Conservation (phyloP, 2,113 vertebrate genomes). For the Melanerpes formicivorus region DNA sequence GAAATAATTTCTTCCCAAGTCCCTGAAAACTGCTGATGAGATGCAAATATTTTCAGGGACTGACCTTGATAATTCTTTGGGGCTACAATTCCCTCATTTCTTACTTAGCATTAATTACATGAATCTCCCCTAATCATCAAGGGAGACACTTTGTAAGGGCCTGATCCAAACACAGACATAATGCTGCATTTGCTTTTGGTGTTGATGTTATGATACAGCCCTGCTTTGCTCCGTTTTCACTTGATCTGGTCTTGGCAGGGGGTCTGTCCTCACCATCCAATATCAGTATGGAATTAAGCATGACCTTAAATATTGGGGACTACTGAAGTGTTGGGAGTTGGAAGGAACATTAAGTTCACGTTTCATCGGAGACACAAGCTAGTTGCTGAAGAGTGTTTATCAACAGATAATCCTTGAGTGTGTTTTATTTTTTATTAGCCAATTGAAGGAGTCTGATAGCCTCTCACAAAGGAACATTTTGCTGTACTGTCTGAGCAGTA, state of each 20-base stretch:
- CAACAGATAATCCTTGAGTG: neutral
- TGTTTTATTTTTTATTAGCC: neutral
- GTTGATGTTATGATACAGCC: neutral
- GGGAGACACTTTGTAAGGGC: neutral
- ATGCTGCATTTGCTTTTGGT: neutral
- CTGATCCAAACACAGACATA: neutral
- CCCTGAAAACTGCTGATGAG: neutral
- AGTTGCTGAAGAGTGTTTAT: neutral
- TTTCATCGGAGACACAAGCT: neutral
- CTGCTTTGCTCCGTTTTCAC: neutral
- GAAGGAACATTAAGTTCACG: neutral
- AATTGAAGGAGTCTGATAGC: neutral
- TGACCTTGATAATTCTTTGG: neutral
- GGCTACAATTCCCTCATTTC: fast-evolving
- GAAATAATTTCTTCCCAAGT: neutral
- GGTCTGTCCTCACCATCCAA: neutral
- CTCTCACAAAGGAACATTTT: neutral
- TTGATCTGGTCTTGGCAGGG: neutral
- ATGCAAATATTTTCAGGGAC: neutral
- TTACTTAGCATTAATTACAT: neutral
- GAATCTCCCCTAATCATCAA: neutral
- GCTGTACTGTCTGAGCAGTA: neutral
- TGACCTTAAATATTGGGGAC: neutral
- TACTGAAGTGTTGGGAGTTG: neutral
- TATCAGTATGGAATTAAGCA: neutral